Evolutionary conservation across 2,797 vertebrate genomes (phyloP).

Genomic region (Eulemur rubriventer): DNA sequence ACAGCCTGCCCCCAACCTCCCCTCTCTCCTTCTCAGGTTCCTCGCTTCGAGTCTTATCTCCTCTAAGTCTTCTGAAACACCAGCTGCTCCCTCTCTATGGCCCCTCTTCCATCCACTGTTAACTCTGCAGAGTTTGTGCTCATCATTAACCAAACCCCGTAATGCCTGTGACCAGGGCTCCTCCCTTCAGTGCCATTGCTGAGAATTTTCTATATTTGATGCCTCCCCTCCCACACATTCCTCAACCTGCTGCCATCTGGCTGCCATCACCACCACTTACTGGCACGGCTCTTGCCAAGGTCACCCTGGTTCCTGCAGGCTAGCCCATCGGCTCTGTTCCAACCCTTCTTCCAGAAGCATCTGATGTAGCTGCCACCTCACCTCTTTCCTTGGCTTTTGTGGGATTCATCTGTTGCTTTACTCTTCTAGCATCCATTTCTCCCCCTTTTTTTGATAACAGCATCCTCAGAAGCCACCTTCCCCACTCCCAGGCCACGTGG

Average conservation of each 20-base stretch:
- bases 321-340: not conserved
- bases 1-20: no score
- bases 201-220: constrained; percentile 38
- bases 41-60: not conserved
- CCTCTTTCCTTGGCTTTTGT: not conserved
- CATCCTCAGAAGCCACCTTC: not conserved
- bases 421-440: no score
- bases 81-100: not conserved
- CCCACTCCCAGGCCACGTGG: not conserved
- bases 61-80: not conserved
- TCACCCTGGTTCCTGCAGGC: constrained; percentile 16
- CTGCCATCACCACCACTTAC: constrained; percentile 47
- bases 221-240: constrained; percentile 17
- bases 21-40: not conserved
- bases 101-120: not conserved
- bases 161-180: not conserved
- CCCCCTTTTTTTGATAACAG: not conserved
- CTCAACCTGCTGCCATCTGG: not conserved
- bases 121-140: not conserved
- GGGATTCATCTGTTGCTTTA: not conserved
- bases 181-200: not conserved
- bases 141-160: not conserved
- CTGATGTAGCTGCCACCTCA: not conserved
- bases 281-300: not conserved
- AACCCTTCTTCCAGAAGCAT: not conserved